A percentile compares a stretch with the other conserved stretches of the same genome.
These are phyloP conservation scores for Dicyrtoma fusca DNA, from an alignment of 2,888 invertebrate species.

Conservation along the genomic window DNA sequence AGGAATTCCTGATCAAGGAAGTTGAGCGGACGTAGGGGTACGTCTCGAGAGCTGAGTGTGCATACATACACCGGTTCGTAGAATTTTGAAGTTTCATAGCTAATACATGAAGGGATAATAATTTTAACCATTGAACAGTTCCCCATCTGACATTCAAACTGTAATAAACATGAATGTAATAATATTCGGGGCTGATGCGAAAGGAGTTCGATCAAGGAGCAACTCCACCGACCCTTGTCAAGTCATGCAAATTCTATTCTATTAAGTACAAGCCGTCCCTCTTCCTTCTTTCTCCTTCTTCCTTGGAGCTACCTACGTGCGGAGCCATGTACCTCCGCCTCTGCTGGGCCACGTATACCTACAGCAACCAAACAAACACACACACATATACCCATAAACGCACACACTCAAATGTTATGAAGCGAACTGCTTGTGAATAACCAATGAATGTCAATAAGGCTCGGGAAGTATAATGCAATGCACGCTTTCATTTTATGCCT, in stretches of 20 bases:
- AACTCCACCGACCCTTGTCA: slow-evolving; percentile 25
- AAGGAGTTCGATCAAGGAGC: too few relatives aligned
- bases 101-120: not conserved
- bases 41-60: too few relatives aligned
- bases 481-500: slow-evolving; percentile 8
- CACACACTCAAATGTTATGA: slow-evolving; percentile 2
- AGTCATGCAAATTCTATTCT: slow-evolving; percentile 27
- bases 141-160: slow-evolving; percentile 19
- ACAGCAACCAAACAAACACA: not conserved
- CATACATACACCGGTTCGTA: too few relatives aligned
- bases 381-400: not conserved
- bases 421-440: slow-evolving; percentile 18
- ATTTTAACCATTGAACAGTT: slow-evolving; percentile 10
- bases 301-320: too few relatives aligned
- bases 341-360: too few relatives aligned
- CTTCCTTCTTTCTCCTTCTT: too few relatives aligned
- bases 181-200: not conserved
- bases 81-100: too few relatives aligned
- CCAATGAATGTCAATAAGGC: slow-evolving; percentile 35
- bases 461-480: not conserved
- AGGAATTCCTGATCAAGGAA: slow-evolving; percentile 9
- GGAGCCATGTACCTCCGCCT: too few relatives aligned
- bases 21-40: not conserved
- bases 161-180: slow-evolving; percentile 29
- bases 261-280: too few relatives aligned